Conservation (phyloP, 2,888 invertebrate species). For the Eupithecia abbreviata region DNA sequence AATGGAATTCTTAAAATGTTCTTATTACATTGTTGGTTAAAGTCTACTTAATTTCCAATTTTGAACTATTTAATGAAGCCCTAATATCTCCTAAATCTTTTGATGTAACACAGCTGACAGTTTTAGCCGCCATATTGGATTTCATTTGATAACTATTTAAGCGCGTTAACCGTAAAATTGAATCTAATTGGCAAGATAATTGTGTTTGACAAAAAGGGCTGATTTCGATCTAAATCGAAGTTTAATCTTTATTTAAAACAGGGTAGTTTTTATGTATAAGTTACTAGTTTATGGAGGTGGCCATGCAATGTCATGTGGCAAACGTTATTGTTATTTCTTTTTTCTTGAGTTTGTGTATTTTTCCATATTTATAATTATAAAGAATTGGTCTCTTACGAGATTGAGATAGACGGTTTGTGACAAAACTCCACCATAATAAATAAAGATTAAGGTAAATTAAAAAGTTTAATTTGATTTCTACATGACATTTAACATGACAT, state of each 20-base stretch:
- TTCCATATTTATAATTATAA: no score
- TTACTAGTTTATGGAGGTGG: not conserved
- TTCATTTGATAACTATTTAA: conserved; percentile 35
- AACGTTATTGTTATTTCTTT: no score
- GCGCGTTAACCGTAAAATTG: conserved; percentile 32
- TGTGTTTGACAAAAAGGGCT: conserved; percentile 26
- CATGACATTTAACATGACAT: no score
- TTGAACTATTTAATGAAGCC: conserved; percentile 16
- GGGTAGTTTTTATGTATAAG: conserved; percentile 8
- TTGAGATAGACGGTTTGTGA: no score
- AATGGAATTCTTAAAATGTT: not conserved
- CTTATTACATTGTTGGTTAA: not conserved
- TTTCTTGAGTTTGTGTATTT: no score
- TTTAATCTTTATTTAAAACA: conserved; percentile 12
- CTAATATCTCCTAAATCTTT: conserved; percentile 20
- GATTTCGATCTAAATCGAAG: conserved; percentile 28
- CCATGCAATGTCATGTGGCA: no score
- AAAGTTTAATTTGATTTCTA: no score
- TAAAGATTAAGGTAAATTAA: no score
- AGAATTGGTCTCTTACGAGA: no score
- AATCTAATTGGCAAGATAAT: conserved; percentile 33
- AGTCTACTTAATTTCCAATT: not conserved
- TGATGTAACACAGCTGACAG: conserved; percentile 19
- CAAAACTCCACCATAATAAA: no score
- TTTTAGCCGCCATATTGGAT: conserved; percentile 23